Evolutionary conservation across 2,797 vertebrate genomes (phyloP), one percentile per base, ranked within the genome.

Genomic region (Nannoperca obscura): DNA sequence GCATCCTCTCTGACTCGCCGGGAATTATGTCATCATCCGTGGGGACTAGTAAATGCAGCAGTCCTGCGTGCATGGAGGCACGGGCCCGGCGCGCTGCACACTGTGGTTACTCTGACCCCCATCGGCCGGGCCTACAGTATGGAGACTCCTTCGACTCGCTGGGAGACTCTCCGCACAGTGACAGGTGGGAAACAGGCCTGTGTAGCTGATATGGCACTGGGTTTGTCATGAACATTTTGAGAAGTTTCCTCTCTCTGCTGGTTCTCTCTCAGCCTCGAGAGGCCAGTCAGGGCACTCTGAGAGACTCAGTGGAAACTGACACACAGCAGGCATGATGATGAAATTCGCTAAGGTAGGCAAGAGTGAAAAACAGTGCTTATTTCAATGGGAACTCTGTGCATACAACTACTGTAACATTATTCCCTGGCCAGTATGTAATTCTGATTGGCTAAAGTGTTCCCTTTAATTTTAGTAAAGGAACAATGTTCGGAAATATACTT

Each of bases 21-120:
- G 97, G 97, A 86, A 96, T 98, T 92, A 96, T 97, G 89, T 95
- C 98, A 89, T 99, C 98, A 0, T 99, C 98, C 0, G 97, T 99
- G 91, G 98, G 97, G 92, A 99, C 97, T 95, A 99, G 98, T 92
- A 99, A 99, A 94, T 99, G 98, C 96, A 99, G 97, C 95, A 99
- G 98, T 90, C 98, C 98, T 3, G 97, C 97, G 0, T 99, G 98
- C 7, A 95, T 97, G 93, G 97, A 98, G 91, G 97, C 97, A 1
- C 95, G 97, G 85, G 96, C 97, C 8, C 96, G 97, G 66, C 96
- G 96, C 0, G 97, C 96, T 47, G 95, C 96, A 4, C 95, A 96
- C 88, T 97, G 95, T 91, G 95, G 93, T 90, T 94, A 96, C 46
- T 94, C 97, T 82, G 97, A 97, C 69, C 93, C 95, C 4, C 95